phyloP scores from a whole-genome alignment of 2,113 vertebrate genomes.

The human region GRCh38 chr3:97309501-97310000 shows the following conservation, averaged over 20 bases:
- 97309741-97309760: background rate
- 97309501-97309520: background rate
- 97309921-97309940: background rate
- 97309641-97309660: background rate
- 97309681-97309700: conserved; percentile 30
- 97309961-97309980: background rate
- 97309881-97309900: conserved; percentile 1
- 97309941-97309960: background rate
- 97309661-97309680: background rate
- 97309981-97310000: background rate
- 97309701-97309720: background rate
- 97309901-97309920: background rate
- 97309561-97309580: background rate
- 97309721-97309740: background rate
- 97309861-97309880: background rate
- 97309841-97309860: conserved; percentile 7
- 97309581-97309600: background rate
- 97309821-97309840: background rate
- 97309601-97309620: background rate
- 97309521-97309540: background rate
- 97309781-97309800: background rate
- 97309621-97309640: background rate
- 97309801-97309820: conserved; percentile 45
- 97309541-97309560: background rate
- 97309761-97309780: background rate